Conservation (phyloP, 2,797 vertebrate genomes). For the Prunella strophiata region DNA sequence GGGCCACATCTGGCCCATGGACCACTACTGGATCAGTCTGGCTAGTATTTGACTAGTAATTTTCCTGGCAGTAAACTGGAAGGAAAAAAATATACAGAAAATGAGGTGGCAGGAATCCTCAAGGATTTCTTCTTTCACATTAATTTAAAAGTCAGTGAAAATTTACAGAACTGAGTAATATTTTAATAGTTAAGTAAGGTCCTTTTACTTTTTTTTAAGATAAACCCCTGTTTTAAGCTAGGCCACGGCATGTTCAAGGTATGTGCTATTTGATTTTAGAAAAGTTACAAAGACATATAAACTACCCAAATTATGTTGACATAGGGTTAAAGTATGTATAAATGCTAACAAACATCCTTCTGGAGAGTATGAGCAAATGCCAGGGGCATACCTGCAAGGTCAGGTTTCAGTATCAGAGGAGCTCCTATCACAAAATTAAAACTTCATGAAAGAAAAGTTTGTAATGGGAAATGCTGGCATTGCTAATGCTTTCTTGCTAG, state of each 20-base stretch:
- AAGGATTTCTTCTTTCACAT: not conserved
- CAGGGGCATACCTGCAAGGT: slow-evolving; percentile 41
- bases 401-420: slow-evolving; percentile 57
- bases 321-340: not conserved
- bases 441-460: slow-evolving; percentile 70
- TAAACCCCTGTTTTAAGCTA: not conserved
- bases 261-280: not conserved
- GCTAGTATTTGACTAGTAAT: not conserved
- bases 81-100: not conserved
- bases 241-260: not conserved
- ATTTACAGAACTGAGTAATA: not conserved
- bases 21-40: not conserved
- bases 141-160: not conserved
- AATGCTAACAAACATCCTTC: not conserved
- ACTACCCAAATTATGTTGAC: not conserved
- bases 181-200: not conserved
- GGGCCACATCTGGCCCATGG: not conserved
- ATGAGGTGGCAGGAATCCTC: not conserved
- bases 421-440: slow-evolving; percentile 60
- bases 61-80: not conserved
- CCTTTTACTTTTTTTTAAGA: not conserved
- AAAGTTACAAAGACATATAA: not conserved
- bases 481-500: slow-evolving; percentile 35
- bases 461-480: slow-evolving; percentile 63
- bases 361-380: not conserved